A percentile compares a stretch with the other conserved stretches of the same genome.
Evolutionary conservation across 2,797 vertebrate species (phyloP).

Genomic region (Lacerta bilineata): DNA sequence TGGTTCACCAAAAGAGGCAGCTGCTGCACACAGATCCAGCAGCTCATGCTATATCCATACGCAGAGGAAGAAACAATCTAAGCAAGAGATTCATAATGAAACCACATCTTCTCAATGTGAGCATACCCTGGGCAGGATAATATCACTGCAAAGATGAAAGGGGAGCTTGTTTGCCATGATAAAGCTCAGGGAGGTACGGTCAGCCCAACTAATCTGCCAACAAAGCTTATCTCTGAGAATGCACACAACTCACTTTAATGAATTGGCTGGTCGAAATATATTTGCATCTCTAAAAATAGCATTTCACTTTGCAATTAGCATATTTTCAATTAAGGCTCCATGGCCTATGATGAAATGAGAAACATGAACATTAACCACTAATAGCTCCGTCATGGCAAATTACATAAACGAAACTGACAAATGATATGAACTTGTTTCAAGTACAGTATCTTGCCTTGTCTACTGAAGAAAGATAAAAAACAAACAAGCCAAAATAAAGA

Average conservation of each 20-base stretch:
- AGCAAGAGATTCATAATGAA: not conserved
- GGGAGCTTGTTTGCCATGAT: conserved; percentile 3
- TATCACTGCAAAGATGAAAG: not conserved
- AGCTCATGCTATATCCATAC: not conserved
- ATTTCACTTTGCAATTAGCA: conserved; percentile 58
- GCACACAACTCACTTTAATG: conserved; percentile 32
- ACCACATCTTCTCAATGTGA: not conserved
- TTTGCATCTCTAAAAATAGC: conserved; percentile 60
- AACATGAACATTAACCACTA: conserved; percentile 36
- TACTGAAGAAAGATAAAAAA: conserved; percentile 38
- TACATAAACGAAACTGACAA: conserved; percentile 39
- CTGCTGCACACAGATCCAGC: not conserved
- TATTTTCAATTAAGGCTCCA: conserved; percentile 59
- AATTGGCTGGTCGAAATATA: conserved; percentile 33
- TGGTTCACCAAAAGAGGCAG: not conserved
- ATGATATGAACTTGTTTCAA: conserved; percentile 3
- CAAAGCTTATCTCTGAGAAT: conserved; percentile 41
- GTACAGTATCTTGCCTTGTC: not conserved
- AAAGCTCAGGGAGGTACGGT: conserved; percentile 32
- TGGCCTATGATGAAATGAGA: conserved; percentile 43
- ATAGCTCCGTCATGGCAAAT: conserved; percentile 47
- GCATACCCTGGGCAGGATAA: not conserved
- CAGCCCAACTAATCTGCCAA: conserved; percentile 20
- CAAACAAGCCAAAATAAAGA: not conserved
- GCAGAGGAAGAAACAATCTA: not conserved